Conservation (phyloP, 2,113 vertebrate species). For the Pleuronectes platessa region DNA sequence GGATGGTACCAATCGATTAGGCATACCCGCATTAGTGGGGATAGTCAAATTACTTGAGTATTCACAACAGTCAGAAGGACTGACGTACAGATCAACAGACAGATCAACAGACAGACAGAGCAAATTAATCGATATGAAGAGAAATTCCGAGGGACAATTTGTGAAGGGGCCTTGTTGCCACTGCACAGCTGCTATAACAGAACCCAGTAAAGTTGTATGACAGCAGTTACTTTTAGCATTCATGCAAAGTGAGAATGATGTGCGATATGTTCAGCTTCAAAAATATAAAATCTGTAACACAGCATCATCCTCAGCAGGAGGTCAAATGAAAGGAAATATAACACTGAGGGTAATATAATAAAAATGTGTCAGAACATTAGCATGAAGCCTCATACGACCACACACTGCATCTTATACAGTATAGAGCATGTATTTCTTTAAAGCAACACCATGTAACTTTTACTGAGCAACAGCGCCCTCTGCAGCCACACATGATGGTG, state of each 20-base stretch:
- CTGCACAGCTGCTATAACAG: too few relatives aligned
- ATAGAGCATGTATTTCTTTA: neutral
- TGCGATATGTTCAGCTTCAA: neutral
- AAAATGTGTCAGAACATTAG: constrained; percentile 9
- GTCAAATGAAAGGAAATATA: constrained; percentile 30
- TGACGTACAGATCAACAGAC: too few relatives aligned
- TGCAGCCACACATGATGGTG: neutral
- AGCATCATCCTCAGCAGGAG: neutral
- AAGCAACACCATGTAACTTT: too few relatives aligned
- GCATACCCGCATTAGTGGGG: too few relatives aligned
- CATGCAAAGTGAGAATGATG: neutral
- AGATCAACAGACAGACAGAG: too few relatives aligned
- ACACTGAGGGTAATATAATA: constrained; percentile 68
- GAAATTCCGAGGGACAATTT: too few relatives aligned
- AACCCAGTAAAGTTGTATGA: neutral
- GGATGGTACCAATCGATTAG: too few relatives aligned
- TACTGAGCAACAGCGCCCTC: neutral
- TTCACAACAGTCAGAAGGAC: too few relatives aligned
- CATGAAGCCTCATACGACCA: neutral
- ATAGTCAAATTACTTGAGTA: too few relatives aligned
- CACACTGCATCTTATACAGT: neutral
- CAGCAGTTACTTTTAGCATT: neutral
- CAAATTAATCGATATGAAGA: too few relatives aligned
- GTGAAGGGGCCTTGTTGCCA: too few relatives aligned
- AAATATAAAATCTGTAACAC: constrained; percentile 25